Conservation (phyloP, 2,797 vertebrate species). For the Poecilia wingei region DNA sequence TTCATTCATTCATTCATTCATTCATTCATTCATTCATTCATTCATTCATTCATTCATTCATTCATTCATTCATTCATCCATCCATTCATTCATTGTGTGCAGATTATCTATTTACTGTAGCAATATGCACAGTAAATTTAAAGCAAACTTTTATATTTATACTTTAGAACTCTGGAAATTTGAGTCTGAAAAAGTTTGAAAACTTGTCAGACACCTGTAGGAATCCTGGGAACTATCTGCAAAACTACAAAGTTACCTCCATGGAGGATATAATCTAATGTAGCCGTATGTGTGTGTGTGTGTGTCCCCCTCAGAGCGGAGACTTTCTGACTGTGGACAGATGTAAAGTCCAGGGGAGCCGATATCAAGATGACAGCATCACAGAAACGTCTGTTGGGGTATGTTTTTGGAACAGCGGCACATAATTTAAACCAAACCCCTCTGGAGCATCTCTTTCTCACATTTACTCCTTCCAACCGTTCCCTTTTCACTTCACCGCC, state of each 20-base stretch:
- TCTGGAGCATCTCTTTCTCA: constrained; percentile 23
- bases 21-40: too few relatives aligned
- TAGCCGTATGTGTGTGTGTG: neutral
- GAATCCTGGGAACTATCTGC: neutral
- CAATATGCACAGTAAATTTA: neutral
- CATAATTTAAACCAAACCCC: constrained; percentile 18
- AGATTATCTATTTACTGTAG: neutral
- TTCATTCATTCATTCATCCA: too few relatives aligned
- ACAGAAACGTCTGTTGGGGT: constrained; percentile 67
- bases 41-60: too few relatives aligned
- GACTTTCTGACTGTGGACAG: constrained; percentile 80
- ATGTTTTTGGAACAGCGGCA: constrained; percentile 46
- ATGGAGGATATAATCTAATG: constrained; percentile 9
- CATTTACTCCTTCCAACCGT: constrained; percentile 19
- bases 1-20: too few relatives aligned
- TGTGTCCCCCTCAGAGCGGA: constrained; percentile 62
- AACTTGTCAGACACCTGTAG: neutral
- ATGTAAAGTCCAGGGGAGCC: constrained; percentile 71
- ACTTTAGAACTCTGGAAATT: neutral
- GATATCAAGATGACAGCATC: constrained; percentile 73
- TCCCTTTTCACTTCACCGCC: constrained; percentile 29
- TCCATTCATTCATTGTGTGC: too few relatives aligned
- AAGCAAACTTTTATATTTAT: neutral
- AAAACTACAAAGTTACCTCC: constrained; percentile 9
- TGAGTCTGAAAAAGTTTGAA: neutral